These are phyloP conservation scores for Sapayoa aenigma DNA, from an alignment of 2,113 vertebrate genomes.

Conservation along the genomic window DNA sequence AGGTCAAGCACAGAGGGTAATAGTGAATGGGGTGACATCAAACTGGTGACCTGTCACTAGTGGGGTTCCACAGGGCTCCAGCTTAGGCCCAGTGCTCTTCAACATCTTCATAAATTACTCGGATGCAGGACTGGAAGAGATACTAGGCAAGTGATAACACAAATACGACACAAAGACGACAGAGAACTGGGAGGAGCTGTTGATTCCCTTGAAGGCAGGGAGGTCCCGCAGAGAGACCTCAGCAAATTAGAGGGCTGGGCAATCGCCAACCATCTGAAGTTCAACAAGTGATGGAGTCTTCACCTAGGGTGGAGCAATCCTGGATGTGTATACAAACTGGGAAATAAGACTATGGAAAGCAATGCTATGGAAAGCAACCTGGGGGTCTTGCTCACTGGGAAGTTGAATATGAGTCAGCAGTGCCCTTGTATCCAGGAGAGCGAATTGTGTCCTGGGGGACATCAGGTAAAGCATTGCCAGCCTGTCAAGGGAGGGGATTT, in stretches of 20 bases:
- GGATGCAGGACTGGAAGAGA: background rate
- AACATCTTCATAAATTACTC: background rate
- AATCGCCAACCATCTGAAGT: background rate
- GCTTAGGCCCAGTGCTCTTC: background rate
- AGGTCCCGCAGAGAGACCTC: background rate
- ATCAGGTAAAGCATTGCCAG: background rate
- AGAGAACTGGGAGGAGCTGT: background rate
- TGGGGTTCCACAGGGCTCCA: background rate
- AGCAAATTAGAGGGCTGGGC: background rate
- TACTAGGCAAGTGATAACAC: background rate
- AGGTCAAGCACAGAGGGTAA: background rate
- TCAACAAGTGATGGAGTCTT: background rate
- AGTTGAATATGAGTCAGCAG: background rate
- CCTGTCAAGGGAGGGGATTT: background rate
- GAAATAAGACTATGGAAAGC: background rate
- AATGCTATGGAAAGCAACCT: background rate
- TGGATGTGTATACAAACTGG: background rate
- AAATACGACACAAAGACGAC: background rate
- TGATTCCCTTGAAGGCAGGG: background rate
- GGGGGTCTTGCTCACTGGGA: background rate
- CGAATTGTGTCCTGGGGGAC: background rate
- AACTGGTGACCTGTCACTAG: background rate
- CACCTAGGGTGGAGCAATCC: background rate
- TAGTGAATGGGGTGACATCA: background rate
- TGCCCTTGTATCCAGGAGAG: background rate